Percentiles rank a stretch among this genome's conserved stretches.
Evolutionary conservation across 2,797 vertebrate species (phyloP).

Genomic region (Podarcis lilfordi): DNA sequence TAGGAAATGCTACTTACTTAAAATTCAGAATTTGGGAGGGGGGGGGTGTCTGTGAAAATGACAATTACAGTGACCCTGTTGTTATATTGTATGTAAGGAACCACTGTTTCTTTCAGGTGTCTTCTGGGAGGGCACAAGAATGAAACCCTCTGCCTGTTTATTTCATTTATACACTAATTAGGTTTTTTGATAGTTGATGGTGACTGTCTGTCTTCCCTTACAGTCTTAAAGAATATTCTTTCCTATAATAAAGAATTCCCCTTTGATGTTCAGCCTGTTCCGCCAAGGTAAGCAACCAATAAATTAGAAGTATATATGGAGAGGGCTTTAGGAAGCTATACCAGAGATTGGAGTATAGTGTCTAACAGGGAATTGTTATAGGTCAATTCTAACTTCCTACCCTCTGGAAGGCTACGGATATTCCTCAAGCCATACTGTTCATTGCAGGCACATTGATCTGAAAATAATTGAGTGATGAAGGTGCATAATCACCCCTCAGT

Average conservation of each 20-base stretch:
- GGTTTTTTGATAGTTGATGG: conserved; percentile 18
- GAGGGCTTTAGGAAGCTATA: neutral
- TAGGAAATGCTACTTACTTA: neutral
- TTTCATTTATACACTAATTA: conserved; percentile 14
- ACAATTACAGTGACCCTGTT: neutral
- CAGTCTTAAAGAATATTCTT: conserved; percentile 94
- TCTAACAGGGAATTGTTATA: neutral
- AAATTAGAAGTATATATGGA: neutral
- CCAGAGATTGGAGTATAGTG: neutral
- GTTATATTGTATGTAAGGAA: neutral
- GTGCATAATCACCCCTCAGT: neutral
- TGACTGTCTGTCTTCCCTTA: conserved; percentile 45
- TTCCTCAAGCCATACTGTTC: neutral
- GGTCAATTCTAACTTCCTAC: neutral
- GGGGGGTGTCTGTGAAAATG: neutral
- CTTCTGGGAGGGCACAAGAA: neutral
- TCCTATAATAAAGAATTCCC: conserved; percentile 97
- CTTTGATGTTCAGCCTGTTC: conserved; percentile 96
- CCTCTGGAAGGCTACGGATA: neutral
- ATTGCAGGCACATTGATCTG: neutral
- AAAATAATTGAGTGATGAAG: neutral
- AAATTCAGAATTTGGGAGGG: neutral
- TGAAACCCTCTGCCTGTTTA: neutral
- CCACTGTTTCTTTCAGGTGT: neutral
- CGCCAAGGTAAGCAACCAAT: conserved; percentile 86